Conservation (phyloP, 2,113 vertebrate species). For the Vimba vimba region DNA sequence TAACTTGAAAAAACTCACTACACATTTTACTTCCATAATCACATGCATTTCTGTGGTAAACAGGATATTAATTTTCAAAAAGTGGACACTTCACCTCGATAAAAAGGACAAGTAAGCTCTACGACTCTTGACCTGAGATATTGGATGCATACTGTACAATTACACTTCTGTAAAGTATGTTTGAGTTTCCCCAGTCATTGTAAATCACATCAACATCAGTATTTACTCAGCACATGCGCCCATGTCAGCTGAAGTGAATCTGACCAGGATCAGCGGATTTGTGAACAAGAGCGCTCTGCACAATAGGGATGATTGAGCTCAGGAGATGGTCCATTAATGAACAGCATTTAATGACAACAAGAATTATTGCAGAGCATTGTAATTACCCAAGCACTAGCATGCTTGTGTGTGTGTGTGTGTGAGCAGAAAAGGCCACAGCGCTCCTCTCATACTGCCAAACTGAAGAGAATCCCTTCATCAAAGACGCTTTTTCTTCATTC, state of each 20-base stretch:
- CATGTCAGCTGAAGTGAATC: not conserved
- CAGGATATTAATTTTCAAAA: not conserved
- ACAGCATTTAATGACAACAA: slow-evolving; percentile 74
- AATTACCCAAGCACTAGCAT: slow-evolving; percentile 69
- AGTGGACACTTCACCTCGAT: not conserved
- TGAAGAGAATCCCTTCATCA: slow-evolving; percentile 69
- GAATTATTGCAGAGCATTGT: slow-evolving; percentile 61
- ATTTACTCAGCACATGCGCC: not conserved
- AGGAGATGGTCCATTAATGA: slow-evolving; percentile 5
- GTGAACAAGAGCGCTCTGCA: slow-evolving; percentile 45
- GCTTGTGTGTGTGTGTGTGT: not conserved
- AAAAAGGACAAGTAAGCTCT: not conserved
- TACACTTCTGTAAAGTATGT: not conserved
- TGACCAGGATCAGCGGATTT: slow-evolving; percentile 8
- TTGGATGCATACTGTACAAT: not conserved
- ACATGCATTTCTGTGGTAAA: not conserved
- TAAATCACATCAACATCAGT: not conserved
- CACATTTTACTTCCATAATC: not conserved
- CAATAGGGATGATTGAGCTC: slow-evolving; percentile 80
- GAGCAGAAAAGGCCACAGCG: not conserved
- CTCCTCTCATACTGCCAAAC: slow-evolving; percentile 48
- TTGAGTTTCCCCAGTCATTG: slow-evolving; percentile 24
- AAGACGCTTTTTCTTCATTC: slow-evolving; percentile 53
- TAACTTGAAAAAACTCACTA: not conserved
- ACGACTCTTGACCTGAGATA: not conserved